phyloP scores from a whole-genome alignment of 2,888 invertebrate genomes.

The Acrocera orbiculus region DNA sequence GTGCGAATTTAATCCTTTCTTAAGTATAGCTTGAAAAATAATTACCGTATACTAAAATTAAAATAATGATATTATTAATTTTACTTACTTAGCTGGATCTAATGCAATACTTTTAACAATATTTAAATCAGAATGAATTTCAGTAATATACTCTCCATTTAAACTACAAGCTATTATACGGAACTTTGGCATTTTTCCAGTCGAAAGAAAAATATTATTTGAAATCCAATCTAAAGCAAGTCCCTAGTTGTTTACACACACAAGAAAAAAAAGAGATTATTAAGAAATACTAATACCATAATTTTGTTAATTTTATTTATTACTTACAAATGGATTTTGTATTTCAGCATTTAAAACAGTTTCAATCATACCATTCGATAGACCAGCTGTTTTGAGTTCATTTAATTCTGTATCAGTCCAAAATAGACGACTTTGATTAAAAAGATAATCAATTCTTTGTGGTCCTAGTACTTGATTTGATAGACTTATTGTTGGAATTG shows the following conservation, averaged over 20 bases:
- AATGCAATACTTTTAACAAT: slow-evolving; percentile 48
- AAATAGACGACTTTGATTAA: slow-evolving; percentile 47
- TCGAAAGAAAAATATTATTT: slow-evolving; percentile 39
- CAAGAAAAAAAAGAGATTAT: background rate
- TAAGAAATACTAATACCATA: too few species aligned
- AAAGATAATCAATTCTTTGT: slow-evolving; percentile 49
- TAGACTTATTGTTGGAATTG: slow-evolving; percentile 61
- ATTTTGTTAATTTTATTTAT: background rate
- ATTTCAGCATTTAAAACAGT: slow-evolving; percentile 56
- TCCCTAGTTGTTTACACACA: slow-evolving; percentile 30
- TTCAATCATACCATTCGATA: slow-evolving; percentile 49
- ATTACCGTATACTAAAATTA: too few species aligned
- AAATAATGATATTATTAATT: too few species aligned
- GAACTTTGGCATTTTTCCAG: slow-evolving; percentile 32
- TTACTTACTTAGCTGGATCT: slow-evolving; percentile 39
- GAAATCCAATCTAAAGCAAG: slow-evolving; percentile 74
- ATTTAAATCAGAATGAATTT: slow-evolving; percentile 24
- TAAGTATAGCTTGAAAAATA: too few species aligned
- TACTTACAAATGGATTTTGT: slow-evolving; percentile 23
- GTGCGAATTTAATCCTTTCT: too few species aligned
- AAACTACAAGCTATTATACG: slow-evolving; percentile 52
- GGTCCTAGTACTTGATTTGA: slow-evolving; percentile 41
- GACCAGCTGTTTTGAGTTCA: slow-evolving; percentile 51
- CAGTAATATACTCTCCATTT: slow-evolving; percentile 49
- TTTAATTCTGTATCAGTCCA: slow-evolving; percentile 62